Evolutionary conservation across 2,888 invertebrate genomes (phyloP).

Genomic region (Watsonalla cultraria): DNA sequence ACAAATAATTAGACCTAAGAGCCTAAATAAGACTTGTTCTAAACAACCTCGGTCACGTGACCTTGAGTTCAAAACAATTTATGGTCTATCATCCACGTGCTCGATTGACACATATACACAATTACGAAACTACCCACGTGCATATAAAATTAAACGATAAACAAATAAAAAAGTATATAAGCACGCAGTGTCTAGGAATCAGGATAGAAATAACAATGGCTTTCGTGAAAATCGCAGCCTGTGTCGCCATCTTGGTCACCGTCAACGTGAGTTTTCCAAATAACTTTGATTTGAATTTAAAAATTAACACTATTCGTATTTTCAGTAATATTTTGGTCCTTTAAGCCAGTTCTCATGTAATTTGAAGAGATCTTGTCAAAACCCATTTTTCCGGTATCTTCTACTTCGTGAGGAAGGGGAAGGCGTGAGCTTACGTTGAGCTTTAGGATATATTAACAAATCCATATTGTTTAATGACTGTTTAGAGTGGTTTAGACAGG

Average conservation of each 20-base stretch:
- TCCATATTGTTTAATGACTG: too few species aligned
- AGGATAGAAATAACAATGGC: slow-evolving; percentile 30
- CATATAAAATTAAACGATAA: neutral
- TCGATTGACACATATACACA: slow-evolving; percentile 27
- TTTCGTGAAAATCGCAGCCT: slow-evolving; percentile 36
- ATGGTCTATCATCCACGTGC: slow-evolving; percentile 25
- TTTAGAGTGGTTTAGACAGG: too few species aligned
- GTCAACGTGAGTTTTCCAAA: slow-evolving; percentile 34
- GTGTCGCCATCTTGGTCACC: slow-evolving; percentile 29
- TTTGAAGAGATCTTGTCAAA: too few species aligned
- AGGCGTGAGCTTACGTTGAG: too few species aligned
- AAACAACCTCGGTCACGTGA: slow-evolving; percentile 1
- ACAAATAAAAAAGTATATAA: slow-evolving; percentile 23
- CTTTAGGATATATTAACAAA: too few species aligned
- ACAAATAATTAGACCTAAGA: too few species aligned
- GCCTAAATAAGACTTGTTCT: neutral
- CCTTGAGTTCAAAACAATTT: slow-evolving; percentile 4
- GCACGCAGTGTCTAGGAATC: slow-evolving; percentile 1
- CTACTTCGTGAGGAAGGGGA: too few species aligned
- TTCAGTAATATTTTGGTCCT: neutral
- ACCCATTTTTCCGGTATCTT: too few species aligned
- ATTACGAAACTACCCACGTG: slow-evolving; percentile 15
- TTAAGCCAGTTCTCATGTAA: too few species aligned
- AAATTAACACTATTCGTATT: slow-evolving; percentile 4
- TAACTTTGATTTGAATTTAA: slow-evolving; percentile 10